Base-by-base conservation (phyloP, 2,888 invertebrate species). In the Saturnia japonica region DNA sequence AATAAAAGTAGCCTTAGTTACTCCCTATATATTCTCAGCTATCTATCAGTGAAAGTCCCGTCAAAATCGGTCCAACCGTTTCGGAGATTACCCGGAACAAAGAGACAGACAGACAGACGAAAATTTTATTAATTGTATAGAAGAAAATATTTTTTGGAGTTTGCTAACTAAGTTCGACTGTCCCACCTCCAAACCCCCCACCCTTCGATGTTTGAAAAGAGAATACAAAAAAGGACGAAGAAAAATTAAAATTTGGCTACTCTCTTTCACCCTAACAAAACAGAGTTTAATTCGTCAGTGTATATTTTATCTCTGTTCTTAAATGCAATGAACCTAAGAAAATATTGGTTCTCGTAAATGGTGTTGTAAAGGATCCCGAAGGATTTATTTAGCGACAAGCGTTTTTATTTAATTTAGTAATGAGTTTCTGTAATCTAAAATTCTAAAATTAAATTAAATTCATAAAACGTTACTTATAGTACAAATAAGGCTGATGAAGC, bases 311-410 rank as follows among this genome's bases (percentile, higher is more conserved):
- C 25, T 14, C 14, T 11, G 14, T 28, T 60, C 28, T 60, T 60
- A 60, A 60, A 60, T 60, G 14, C 57, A 60, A 14, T 1, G 28
- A 14, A 12, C 57, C 57, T 60, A 60, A 60, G 28, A 28, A 60
- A 60, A 60, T 60, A 60, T 60, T 60, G 25, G 25, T 12, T 28
- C 28, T 25, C 25, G 28, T 60, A 60, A 60, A 60, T 60, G 57
- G 28, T 28, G 4, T 16, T 60, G 57, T 60, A 60, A 60, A 60
- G 28, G 57, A 60, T 60, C 57, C 28, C 25, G 25, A 14, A 12
- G 14, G 57, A 28, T 60, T 28, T 60, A 60, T 14, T 60, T 28
- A 60, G 14, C 57, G 57, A 14, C 57, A 14, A 60, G 28, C 57
- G 28, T 25, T 11, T 60, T 25, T 60, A 28, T 28, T 60, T 60